Evolutionary conservation across 2,888 invertebrate species (phyloP), one percentile per base, ranked within the genome.

Genomic region (Ditula angustiorana): DNA sequence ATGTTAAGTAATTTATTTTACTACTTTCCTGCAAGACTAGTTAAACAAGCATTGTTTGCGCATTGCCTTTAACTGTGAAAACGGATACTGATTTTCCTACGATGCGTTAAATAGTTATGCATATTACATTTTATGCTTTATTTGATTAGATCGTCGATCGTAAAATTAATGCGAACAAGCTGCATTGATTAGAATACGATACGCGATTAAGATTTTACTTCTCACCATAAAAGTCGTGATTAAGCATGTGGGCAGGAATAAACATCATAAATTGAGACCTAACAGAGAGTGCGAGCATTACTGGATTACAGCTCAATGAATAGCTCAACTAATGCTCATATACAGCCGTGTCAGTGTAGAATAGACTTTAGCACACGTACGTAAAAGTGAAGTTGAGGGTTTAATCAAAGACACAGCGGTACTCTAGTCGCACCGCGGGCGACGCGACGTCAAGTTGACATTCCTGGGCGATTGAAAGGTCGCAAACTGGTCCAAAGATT

Each of bases 351-450:
- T 61, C 64, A 68, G 47, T 59, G 66, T 44, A 75, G 73, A 71
- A 67, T 67, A 53, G 64, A 71, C 76, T 72, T 68, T 78, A 75
- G 64, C 24, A 37, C 61, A 30, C 56, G 2, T 21, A 30, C 8
- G 47, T 56, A 67, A 68, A 61, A 46, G 41, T 53, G 16, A 21
- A 37, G 41, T 63, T 67, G 59, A 63, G 71, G 76, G 62, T 16
- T 26, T 53, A 56, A 55, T 44, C 11, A 70, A 69, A 70, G 67
- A 65, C 47, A 72, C 81, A 82, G 80, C 83, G 74, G 83, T 86
- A 81, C 85, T 85, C 83, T 85, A 79, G 77, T 79, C 78, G 75
- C 77, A 75, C 76, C 71, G 72, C 75, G 69, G 74, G 74, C 78
- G 70, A 72, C 71, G 71, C 69, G 67, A 70, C 72, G 70, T 70